Evolutionary conservation across 2,113 vertebrate species (phyloP), one percentile per base, ranked within the genome.

Genomic region (Meriones unguiculatus): DNA sequence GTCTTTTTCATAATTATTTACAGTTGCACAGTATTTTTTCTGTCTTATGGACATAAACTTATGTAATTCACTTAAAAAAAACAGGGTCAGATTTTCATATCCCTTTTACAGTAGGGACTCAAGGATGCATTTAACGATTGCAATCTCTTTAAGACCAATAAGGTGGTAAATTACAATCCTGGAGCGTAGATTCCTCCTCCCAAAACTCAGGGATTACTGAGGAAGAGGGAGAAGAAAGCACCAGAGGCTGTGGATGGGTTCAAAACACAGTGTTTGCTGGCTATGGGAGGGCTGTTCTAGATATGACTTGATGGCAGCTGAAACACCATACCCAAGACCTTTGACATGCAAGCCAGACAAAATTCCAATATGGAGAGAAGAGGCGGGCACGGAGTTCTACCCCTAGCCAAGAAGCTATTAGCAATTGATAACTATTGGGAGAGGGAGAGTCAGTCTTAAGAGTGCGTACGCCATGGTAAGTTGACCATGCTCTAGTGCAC

Each of bases 1-100:
- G 15, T 91, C 85, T 89, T 72, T n/a, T 54, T 96, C 50, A 86
- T n/a, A 95, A 20, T 87, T 75, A 73, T 70, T 95, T 94, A 65
- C 18, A 69, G 38, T 94, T 84, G 17, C 24, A 84, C 3, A 70
- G 3, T 76, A 9, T 91, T 91, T 88, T 59, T 35, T 69, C 30
- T 70, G 25, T 89, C 77, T 85, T 92, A 75, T 10, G 30, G 76
- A 54, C 12, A 72, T 81, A 87, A 95, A 80, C 38, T 81, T 84
- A 77, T 17, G 87, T 91, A 93, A 93, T 35, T 91, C 24, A 57
- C 67, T 95, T 70, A 72, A 11, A 25, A 12, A 73, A 22, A 35
- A 3, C 30, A 65, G 28, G 52, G 18, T 38, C 62, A 84, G 4
- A 69, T 77, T 65, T 15, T 18, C 65, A n/a, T 24, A 28, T 64